Base-by-base conservation (phyloP, 2,888 invertebrate species). In the Arenicola marina region DNA sequence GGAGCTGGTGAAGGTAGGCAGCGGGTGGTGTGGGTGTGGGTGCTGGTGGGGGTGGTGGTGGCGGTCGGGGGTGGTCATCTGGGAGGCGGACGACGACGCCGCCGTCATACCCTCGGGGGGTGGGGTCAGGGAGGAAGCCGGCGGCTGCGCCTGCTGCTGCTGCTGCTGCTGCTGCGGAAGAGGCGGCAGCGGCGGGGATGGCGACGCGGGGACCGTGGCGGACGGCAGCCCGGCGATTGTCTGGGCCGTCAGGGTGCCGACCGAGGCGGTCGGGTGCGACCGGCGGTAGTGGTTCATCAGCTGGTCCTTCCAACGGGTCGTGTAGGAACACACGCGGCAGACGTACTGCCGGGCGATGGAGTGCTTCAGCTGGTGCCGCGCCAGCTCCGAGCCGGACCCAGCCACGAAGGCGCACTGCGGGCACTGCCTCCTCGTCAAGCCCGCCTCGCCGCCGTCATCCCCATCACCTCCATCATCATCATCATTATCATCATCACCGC, bases 221-320 rank as follows among this genome's bases (percentile, higher is more conserved):
- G 32, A 33, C 31, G 29, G 29, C 1, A 33, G 26, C n/a, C 21
- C 15, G 56, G 32, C 21, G 7, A 46, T 26, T 1, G 51, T 21
- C 15, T n/a, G 24, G 15, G 18, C 28, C 34, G 24, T 34, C 33
- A 31, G 1, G 32, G 29, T 28, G 43, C 48, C 54, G 28, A 57
- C 31, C 7, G 18, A 18, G 0, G 46, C 32, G 29, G 31, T 33
- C 31, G 48, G 46, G 58, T 81, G 81, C 60, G 78, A 76, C 60
- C 79, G 80, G 59, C 80, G 78, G 69, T 80, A 80, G 62, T 81
- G 82, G 56, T 78, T 76, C 26, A 78, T 78, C 53, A 82, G 70
- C 67, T 82, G 81, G 77, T 80, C 80, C 61, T 79, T 78, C 79
- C 81, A 80, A 62, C 80, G 80, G 70, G 80, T 79, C 28, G 79